Evolutionary conservation across 2,113 vertebrate genomes (phyloP).

Genomic region (Cheilinus undulatus): DNA sequence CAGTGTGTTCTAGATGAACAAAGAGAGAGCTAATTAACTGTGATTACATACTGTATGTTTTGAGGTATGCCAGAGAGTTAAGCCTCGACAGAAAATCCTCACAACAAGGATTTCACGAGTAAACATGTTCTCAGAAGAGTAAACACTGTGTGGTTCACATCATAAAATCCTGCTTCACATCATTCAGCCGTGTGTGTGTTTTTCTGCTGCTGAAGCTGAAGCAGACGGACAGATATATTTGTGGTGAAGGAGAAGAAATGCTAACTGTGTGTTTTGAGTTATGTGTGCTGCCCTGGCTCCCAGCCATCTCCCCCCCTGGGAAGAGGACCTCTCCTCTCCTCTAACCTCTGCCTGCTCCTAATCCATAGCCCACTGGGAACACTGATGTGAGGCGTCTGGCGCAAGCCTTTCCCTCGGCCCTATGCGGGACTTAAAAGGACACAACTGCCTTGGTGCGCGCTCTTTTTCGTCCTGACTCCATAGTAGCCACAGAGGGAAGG

Average conservation of each 20-base stretch:
- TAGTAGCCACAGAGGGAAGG: constrained; percentile 70
- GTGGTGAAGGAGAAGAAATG: constrained; percentile 66
- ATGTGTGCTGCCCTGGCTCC: constrained; percentile 65
- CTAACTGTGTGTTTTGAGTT: constrained; percentile 70
- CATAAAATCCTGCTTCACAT: constrained; percentile 69
- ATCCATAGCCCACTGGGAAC: constrained; percentile 79
- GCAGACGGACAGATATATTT: constrained; percentile 66
- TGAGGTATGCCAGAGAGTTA: constrained; percentile 22
- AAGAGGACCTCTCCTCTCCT: constrained; percentile 77
- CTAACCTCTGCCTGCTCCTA: constrained; percentile 75
- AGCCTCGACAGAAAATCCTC: constrained; percentile 43
- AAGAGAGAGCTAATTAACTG: constrained; percentile 18
- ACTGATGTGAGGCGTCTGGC: constrained; percentile 68
- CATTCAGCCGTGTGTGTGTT: constrained; percentile 56
- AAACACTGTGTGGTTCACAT: constrained; percentile 76
- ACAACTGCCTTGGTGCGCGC: constrained; percentile 65
- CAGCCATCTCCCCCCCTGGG: constrained; percentile 67
- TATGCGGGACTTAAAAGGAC: constrained; percentile 75
- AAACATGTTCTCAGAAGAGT: constrained; percentile 64
- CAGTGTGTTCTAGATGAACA: not conserved
- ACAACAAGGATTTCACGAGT: constrained; percentile 55
- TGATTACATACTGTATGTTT: constrained; percentile 13
- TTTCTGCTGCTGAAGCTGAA: constrained; percentile 51
- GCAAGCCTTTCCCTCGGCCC: constrained; percentile 68
- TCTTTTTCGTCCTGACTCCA: constrained; percentile 73